Evolutionary conservation across 2,888 invertebrate genomes (phyloP).

Genomic region (Petrolisthes cinctipes): DNA sequence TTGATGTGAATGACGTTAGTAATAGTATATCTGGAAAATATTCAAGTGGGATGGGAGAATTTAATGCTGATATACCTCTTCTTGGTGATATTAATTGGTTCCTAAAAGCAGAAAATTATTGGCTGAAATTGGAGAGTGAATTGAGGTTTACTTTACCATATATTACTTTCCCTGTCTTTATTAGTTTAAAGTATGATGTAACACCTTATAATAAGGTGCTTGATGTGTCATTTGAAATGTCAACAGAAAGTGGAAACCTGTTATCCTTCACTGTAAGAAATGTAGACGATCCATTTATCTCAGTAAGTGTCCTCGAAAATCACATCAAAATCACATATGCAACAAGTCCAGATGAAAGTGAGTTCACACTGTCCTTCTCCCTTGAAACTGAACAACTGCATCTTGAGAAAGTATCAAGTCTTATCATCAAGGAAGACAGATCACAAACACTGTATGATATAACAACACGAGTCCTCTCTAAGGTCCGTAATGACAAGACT

Average conservation of each 20-base stretch:
- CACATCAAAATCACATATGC: constrained; percentile 19
- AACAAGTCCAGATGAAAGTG: not conserved
- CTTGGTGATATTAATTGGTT: constrained; percentile 24
- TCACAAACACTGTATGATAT: not conserved
- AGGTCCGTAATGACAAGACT: not conserved
- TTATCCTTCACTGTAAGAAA: not conserved
- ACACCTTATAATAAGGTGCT: not conserved
- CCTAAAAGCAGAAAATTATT: constrained; percentile 19
- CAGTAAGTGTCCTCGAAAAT: not conserved
- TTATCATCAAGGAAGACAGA: not conserved
- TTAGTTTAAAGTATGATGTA: constrained; percentile 14
- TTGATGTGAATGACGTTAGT: constrained; percentile 15
- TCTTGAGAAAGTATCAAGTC: not conserved
- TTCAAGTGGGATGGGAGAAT: constrained; percentile 6
- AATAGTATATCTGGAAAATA: constrained; percentile 18
- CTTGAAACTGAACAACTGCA: constrained; percentile 20
- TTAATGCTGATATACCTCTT: constrained; percentile 28
- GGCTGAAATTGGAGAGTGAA: constrained; percentile 12
- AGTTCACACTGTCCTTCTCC: not conserved
- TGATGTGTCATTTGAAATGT: not conserved
- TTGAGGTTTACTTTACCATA: not conserved
- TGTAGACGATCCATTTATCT: not conserved
- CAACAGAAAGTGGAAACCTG: constrained; percentile 9
- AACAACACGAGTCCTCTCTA: not conserved
- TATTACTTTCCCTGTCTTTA: not conserved